Evolutionary conservation across 2,797 vertebrate genomes (phyloP).

Genomic region (Tapirus indicus): DNA sequence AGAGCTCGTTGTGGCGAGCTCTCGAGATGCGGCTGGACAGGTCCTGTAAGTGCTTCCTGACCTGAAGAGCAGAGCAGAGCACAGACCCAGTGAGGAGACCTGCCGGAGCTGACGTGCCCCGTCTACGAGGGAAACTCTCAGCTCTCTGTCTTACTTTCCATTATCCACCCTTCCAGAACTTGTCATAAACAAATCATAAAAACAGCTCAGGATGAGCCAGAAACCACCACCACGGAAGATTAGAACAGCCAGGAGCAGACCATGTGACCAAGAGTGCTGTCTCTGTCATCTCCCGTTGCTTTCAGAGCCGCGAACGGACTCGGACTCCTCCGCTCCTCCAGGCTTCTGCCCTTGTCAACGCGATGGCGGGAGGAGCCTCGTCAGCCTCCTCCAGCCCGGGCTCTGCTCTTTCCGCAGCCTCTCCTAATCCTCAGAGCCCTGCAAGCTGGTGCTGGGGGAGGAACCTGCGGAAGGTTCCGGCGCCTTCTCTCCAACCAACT

Average conservation of each 20-base stretch:
- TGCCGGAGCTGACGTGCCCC: rapidly evolving
- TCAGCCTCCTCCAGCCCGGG: too few relatives aligned
- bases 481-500: too few relatives aligned
- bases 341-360: too few relatives aligned
- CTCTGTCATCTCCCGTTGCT: too few relatives aligned
- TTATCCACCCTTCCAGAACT: rapidly evolving
- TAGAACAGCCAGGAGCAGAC: background rate
- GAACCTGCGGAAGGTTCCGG: too few relatives aligned
- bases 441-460: too few relatives aligned
- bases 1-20: conserved; percentile 97
- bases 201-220: background rate
- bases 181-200: background rate
- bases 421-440: too few relatives aligned
- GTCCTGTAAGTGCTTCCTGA: conserved; percentile 98
- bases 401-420: too few relatives aligned
- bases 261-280: background rate
- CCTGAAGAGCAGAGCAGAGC: conserved; percentile 86
- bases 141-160: background rate
- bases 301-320: too few relatives aligned
- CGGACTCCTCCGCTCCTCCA: too few relatives aligned
- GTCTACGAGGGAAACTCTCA: background rate
- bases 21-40: conserved; percentile 94
- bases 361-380: too few relatives aligned
- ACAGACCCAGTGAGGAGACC: rapidly evolving
- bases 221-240: background rate